Percentiles rank a stretch among this genome's conserved stretches.
phyloP scores from a whole-genome alignment of 2,113 vertebrate genomes.

The Empidonax alnorum region DNA sequence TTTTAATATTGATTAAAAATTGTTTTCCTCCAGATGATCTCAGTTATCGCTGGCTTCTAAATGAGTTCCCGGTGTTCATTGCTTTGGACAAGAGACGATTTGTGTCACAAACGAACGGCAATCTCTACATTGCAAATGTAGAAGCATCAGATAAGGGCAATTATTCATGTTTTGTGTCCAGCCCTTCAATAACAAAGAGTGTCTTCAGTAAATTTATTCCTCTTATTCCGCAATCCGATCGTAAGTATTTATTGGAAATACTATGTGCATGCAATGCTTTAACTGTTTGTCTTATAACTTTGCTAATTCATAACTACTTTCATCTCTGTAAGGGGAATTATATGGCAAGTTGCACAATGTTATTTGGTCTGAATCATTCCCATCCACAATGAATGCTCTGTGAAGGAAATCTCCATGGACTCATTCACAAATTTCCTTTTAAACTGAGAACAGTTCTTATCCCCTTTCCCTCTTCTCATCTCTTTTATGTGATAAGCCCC shows the following conservation, averaged over 20 bases:
- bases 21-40: slow-evolving; percentile 83
- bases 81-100: slow-evolving; percentile 89
- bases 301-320: neutral
- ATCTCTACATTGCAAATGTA: slow-evolving; percentile 97
- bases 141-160: slow-evolving; percentile 90
- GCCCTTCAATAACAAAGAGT: slow-evolving; percentile 94
- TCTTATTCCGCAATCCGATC: slow-evolving; percentile 86
- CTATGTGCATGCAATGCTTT: neutral
- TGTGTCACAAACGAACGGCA: slow-evolving; percentile 93
- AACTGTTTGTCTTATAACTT: neutral
- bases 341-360: neutral
- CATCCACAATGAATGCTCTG: neutral
- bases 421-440: neutral
- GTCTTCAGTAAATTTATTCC: slow-evolving; percentile 98
- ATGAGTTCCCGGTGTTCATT: slow-evolving; percentile 97
- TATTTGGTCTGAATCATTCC: neutral
- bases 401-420: neutral
- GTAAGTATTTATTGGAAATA: slow-evolving; percentile 78
- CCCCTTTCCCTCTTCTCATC: neutral
- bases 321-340: neutral
- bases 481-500: neutral
- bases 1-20: slow-evolving; percentile 38
- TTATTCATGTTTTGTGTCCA: slow-evolving; percentile 96
- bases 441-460: neutral
- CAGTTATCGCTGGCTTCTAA: slow-evolving; percentile 96